A percentile compares a stretch with the other conserved stretches of the same genome.
These are phyloP conservation scores for Sebastolobus alascanus DNA, from an alignment of 2,797 vertebrate species.

Conservation along the genomic window DNA sequence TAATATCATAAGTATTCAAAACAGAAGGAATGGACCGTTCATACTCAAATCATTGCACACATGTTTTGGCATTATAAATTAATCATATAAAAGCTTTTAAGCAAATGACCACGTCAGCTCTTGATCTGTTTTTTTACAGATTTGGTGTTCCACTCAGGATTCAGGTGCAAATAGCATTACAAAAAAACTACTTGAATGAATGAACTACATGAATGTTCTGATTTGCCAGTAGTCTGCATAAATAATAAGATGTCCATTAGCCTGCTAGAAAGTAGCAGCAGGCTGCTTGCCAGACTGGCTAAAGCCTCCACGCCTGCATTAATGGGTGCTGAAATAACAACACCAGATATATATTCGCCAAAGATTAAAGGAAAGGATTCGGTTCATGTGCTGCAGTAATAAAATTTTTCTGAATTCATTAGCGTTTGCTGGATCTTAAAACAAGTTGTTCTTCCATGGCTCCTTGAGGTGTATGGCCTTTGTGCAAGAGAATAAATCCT, in stretches of 20 bases:
- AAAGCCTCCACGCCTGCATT: not conserved
- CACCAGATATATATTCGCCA: slow-evolving; percentile 4
- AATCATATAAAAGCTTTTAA: not conserved
- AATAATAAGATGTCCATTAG: slow-evolving; percentile 19
- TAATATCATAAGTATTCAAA: not conserved
- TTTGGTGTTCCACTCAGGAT: not conserved
- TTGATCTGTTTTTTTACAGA: slow-evolving; percentile 2
- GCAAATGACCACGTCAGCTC: not conserved
- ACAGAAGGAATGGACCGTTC: not conserved
- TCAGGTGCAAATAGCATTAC: not conserved
- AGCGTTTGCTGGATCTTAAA: slow-evolving; percentile 7
- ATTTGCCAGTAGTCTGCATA: slow-evolving; percentile 1
- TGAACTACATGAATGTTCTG: not conserved
- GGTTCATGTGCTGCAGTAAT: not conserved
- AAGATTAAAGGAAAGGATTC: slow-evolving; percentile 6
- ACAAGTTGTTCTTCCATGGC: not conserved
- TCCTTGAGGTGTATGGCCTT: not conserved
- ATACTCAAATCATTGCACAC: not conserved
- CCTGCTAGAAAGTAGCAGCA: not conserved
- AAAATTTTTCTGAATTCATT: not conserved
- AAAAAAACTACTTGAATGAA: slow-evolving; percentile 10
- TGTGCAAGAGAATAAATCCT: not conserved
- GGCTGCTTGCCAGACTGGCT: slow-evolving; percentile 17
- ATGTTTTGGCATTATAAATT: not conserved
- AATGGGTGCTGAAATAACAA: slow-evolving; percentile 24